phyloP scores from a whole-genome alignment of 2,113 vertebrate genomes.

The Ptychochromis oligacanthus region DNA sequence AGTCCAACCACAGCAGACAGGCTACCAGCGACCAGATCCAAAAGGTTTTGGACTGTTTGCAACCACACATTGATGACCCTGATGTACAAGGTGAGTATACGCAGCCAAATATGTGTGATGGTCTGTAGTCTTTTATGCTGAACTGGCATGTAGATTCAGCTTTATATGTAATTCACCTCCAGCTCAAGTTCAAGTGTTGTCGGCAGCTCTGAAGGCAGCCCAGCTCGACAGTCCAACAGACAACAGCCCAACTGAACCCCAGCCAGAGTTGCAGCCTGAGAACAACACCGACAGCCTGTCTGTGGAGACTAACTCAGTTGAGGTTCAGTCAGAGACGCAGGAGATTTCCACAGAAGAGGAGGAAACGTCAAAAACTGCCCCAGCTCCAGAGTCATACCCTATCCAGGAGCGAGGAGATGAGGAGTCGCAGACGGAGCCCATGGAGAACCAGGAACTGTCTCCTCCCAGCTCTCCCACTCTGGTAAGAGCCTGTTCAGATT shows the following conservation, averaged over 20 bases:
- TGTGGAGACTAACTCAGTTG: constrained; percentile 40
- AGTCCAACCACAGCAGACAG: constrained; percentile 50
- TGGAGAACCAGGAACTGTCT: constrained; percentile 62
- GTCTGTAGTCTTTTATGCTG: neutral
- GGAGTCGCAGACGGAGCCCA: constrained; percentile 62
- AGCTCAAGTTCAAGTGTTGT: constrained; percentile 89
- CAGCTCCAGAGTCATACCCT: constrained; percentile 42
- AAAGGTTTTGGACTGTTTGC: constrained; percentile 87
- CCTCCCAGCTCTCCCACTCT: constrained; percentile 62
- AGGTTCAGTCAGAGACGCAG: constrained; percentile 52
- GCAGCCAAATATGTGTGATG: neutral
- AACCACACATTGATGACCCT: constrained; percentile 86
- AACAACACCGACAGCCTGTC: neutral
- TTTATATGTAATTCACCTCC: constrained; percentile 22
- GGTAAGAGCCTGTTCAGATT: constrained; percentile 31
- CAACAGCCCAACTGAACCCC: constrained; percentile 29
- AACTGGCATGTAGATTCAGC: neutral
- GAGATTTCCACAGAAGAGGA: constrained; percentile 51
- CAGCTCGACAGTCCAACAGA: constrained; percentile 78
- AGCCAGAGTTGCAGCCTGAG: constrained; percentile 33
- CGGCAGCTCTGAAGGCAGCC: constrained; percentile 85
- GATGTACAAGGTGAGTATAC: constrained; percentile 86
- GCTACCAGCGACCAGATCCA: constrained; percentile 87
- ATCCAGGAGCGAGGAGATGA: constrained; percentile 69
- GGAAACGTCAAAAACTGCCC: constrained; percentile 23